Evolutionary conservation across 2,888 invertebrate genomes (phyloP).

Genomic region (Xestia xanthographa): DNA sequence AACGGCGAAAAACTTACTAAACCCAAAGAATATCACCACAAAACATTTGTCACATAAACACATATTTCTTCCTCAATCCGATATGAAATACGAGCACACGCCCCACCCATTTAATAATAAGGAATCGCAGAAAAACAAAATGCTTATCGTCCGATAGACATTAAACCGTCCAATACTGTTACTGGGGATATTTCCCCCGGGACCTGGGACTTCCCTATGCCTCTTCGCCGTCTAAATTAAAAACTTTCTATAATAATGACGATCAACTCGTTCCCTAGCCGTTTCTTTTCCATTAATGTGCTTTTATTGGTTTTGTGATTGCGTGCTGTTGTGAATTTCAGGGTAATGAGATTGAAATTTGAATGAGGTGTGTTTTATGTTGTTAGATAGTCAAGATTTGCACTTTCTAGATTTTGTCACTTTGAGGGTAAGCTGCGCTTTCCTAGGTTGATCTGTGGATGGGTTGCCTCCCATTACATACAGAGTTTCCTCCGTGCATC

Average conservation of each 20-base stretch:
- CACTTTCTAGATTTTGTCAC: no score
- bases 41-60: constrained; percentile 45
- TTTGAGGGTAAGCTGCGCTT: no score
- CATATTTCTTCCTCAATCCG: constrained; percentile 48
- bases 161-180: constrained; percentile 59
- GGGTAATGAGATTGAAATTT: constrained; percentile 15
- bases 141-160: constrained; percentile 45
- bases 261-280: constrained; percentile 49
- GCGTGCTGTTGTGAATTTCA: constrained; percentile 22
- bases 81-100: constrained; percentile 47
- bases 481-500: no score
- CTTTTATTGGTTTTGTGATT: constrained; percentile 60
- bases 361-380: background rate
- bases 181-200: constrained; percentile 60
- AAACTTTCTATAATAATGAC: constrained; percentile 62
- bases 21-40: constrained; percentile 3
- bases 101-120: constrained; percentile 43
- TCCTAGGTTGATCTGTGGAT: no score
- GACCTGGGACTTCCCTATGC: constrained; percentile 1
- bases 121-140: constrained; percentile 50
- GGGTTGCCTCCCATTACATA: no score
- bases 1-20: constrained; percentile 10
- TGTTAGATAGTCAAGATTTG: background rate
- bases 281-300: constrained; percentile 54
- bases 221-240: constrained; percentile 64